Base-by-base conservation (phyloP, 1,140 invertebrate species). In the Acyrthosiphon pisum region DNA sequence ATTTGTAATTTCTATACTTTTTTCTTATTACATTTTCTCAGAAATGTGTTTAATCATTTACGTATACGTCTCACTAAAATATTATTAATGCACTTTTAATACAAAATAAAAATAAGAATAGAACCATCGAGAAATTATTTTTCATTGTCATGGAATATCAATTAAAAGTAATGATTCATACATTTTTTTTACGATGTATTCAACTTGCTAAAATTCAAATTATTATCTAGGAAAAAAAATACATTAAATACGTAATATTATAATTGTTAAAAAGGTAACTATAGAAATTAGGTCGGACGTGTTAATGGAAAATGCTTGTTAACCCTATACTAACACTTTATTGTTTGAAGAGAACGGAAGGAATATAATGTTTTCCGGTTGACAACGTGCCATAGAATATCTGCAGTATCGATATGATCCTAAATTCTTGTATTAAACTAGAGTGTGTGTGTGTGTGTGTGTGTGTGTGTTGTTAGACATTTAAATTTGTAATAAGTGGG, bases 321-420 rank as follows among this genome's bases (percentile, higher is more conserved):
- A 76, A 76, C 60, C 30, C 60, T 35, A n/a, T 76, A 76, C 14
- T n/a, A 76, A 76, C 60, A 76, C 60, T 76, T n/a, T 68, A 68
- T 68, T 68, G 60, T 68, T 68, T n/a, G 14, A 76, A 76, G 60
- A 76, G 60, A 76, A 76, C 30, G 60, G n/a, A 76, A 30, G 14
- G 60, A 76, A 35, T 76, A 76, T 76, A 76, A n/a, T 76, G 60
- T 76, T 76, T 76, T 76, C 60, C 60, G 60, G 60, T n/a, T 76
- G 60, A 76, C 30, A 76, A 76, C n/a, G 60, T 76, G 30, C n/a
- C 14, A 76, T 76, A 76, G 30, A 76, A 76, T 35, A n/a, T 76
- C 60, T 68, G n/a, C 30, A 76, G 30, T n/a, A 76, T 76, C 60
- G 60, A 76, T 41, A 41, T 35, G n/a, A 76, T 76, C 14, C 60